Evolutionary conservation across 2,888 invertebrate genomes (phyloP), one percentile per base, ranked within the genome.

Genomic region (Hyalella azteca): DNA sequence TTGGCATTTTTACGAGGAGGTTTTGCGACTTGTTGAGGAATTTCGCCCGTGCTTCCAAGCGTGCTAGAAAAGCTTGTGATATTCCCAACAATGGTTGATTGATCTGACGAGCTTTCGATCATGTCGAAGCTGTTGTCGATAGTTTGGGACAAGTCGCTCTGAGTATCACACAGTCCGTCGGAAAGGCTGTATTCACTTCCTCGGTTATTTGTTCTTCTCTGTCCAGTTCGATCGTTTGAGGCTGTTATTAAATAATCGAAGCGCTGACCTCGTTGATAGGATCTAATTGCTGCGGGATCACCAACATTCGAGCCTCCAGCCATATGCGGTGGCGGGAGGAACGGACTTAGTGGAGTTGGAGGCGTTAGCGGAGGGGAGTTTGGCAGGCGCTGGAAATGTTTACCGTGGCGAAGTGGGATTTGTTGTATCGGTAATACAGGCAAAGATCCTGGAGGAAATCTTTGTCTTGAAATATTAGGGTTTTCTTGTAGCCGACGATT

Each of bases 361-460:
- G 54, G 54, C 9, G 54, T 22, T 13, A 54, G 54, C 5, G 54
- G 54, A 54, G 54, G 54, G 9, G 22, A 29, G 29, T 29, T 26
- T 9, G 54, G 54, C 13, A 54, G 22, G 54, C 26, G 54, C 54
- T 26, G 22, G 54, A 22, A 29, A 22, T 54, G 54, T 26, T 2
- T 29, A 22, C 4, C 54, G 54, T 54, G 7, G 26, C 0, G 4
- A 54, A 26, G 26, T 22, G 29, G 54, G 54, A 13, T 29, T 54
- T 36, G 66, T 39, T 3, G 66, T n/a, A 66, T 32, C 19, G 66
- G 66, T 36, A 66, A 36, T 29, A 66, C 66, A n/a, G 66, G 66
- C 32, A 66, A 66, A 13, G 66, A 36, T 32, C 66, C 66, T n/a
- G n/a, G n/a, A 36, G 66, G 66, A 36, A 66, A 66, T 19, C 66